These are phyloP conservation scores for Tricholaema leucomelas DNA, from an alignment of 2,113 vertebrate genomes.

Conservation along the genomic window DNA sequence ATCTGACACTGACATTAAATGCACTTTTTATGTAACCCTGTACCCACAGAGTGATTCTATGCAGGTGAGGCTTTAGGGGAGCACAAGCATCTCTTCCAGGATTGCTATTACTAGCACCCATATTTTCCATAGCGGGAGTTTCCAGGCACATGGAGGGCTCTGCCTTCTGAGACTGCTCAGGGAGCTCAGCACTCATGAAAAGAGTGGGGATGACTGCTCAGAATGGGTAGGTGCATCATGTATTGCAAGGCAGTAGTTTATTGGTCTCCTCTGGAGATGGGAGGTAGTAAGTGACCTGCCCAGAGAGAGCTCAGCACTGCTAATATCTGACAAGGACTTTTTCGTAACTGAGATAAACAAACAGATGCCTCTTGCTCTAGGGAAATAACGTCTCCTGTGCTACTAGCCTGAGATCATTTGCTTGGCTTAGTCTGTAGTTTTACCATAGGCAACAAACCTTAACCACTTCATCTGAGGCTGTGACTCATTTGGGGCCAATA, in stretches of 20 bases:
- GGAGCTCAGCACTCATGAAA: not conserved
- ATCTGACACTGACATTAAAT: not conserved
- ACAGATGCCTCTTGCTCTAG: not conserved
- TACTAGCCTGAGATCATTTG: not conserved
- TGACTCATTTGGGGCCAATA: not conserved
- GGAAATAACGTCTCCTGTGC: not conserved
- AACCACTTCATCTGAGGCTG: constrained; percentile 1
- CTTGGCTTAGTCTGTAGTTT: not conserved
- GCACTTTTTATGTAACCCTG: not conserved
- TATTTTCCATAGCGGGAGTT: not conserved
- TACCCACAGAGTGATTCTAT: not conserved
- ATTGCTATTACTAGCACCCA: not conserved
- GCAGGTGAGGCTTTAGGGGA: not conserved
- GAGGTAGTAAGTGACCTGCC: not conserved
- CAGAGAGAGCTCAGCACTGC: not conserved
- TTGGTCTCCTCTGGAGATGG: not conserved
- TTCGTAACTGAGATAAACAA: not conserved
- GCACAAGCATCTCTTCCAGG: not conserved
- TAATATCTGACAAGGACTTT: not conserved
- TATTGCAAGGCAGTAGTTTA: not conserved
- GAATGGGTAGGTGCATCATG: not conserved
- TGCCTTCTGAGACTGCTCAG: rapidly evolving
- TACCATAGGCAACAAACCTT: not conserved
- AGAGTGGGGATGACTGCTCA: not conserved
- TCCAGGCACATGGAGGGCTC: not conserved